Base-by-base conservation (phyloP, 2,797 vertebrate species). In the Coluber constrictor region DNA sequence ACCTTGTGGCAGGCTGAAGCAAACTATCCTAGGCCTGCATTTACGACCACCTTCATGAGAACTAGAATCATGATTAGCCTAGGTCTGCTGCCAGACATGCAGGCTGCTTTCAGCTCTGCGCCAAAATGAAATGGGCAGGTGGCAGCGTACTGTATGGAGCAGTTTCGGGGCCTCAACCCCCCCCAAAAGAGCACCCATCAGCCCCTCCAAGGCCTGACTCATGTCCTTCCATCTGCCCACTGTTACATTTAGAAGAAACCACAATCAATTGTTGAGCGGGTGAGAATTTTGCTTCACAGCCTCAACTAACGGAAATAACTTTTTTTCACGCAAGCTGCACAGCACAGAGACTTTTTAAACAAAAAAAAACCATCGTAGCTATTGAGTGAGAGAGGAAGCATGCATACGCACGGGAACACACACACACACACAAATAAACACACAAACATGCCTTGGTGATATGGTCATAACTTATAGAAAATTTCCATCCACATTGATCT, bases 341-440 rank as follows among this genome's bases (percentile, higher is more conserved):
- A 63, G 51, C 32, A 57, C 79, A 12, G 20, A 54, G 15, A 61
- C 4, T 60, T 92, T 92, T 95, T 90, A 91, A 60, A 9, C 25
- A 16, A n/a, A n/a, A 32, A 32, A 70, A 18, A 13, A 13, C 90
- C 93, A 93, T 89, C 88, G 0, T 93, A 92, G 95, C 95, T 92
- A 63, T 92, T 43, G 87, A 37, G 90, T 32, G 89, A 37, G 89
- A 91, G 89, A 95, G 95, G 94, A 95, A 96, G 93, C 92, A 83
- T 47, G 37, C 7, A 18, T 18, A 74, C 18, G 5, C 29, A 66
- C 4, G 63, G 29, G 60, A 10, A n/a, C 63, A 90, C 20, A 8
- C 57, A 23, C 59, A 86, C 83, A 86, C 5, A 55, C 86, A 61
- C 59, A 89, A 7, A 4, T 23, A n/a, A 11, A 18, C 20, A 66